Evolutionary conservation across 2,888 invertebrate species (phyloP).

Genomic region (Phania funesta): DNA sequence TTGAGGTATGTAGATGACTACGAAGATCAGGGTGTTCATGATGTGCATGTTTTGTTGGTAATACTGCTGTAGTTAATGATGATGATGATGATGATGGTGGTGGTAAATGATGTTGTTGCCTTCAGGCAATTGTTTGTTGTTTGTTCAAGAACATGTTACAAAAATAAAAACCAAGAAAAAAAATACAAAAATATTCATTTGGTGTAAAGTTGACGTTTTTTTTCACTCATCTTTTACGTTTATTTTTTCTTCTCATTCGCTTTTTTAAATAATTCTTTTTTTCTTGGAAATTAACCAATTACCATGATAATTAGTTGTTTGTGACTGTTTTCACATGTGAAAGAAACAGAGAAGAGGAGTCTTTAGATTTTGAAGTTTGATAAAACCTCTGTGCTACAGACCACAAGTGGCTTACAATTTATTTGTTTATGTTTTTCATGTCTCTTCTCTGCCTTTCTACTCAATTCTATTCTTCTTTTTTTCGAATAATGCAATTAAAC

Average conservation of each 20-base stretch:
- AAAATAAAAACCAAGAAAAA: too few relatives aligned
- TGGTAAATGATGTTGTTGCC: slow-evolving; percentile 31
- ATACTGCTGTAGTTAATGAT: background rate
- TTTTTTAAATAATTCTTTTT: slow-evolving; percentile 5
- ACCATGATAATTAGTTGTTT: slow-evolving; percentile 64
- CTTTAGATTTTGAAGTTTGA: slow-evolving; percentile 36
- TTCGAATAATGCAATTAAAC: slow-evolving; percentile 58
- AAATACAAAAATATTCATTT: background rate
- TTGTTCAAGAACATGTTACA: background rate
- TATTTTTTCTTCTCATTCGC: slow-evolving; percentile 4
- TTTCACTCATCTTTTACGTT: slow-evolving; percentile 5
- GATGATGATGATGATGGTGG: background rate
- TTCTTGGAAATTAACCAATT: slow-evolving; percentile 67
- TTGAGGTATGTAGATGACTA: slow-evolving; percentile 13
- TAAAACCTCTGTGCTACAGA: background rate
- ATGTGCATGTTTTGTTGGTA: too few relatives aligned
- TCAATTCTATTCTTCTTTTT: background rate
- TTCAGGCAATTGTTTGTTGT: slow-evolving; percentile 14
- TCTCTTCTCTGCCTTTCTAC: too few relatives aligned
- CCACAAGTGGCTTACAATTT: slow-evolving; percentile 1
- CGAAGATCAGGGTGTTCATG: background rate
- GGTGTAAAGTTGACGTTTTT: slow-evolving; percentile 40
- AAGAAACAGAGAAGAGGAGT: slow-evolving; percentile 35
- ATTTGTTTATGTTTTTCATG: background rate
- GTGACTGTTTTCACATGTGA: slow-evolving; percentile 59